A percentile compares a stretch with the other conserved stretches of the same genome.
Conservation (phyloP, 2,888 invertebrate species). For the Scrobipalpa costella region DNA sequence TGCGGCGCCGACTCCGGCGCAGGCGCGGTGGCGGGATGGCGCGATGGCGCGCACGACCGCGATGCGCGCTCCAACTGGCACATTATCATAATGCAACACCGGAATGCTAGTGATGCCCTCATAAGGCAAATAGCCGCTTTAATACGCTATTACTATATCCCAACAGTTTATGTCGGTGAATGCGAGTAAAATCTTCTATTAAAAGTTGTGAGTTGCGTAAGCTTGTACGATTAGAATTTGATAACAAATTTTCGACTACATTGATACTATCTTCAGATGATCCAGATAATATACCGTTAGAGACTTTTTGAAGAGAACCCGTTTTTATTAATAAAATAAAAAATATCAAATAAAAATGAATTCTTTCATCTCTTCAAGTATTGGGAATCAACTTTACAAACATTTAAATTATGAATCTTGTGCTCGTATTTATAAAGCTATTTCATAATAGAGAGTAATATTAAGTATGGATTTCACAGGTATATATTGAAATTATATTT, state of each 20-base stretch:
- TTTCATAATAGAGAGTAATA: too few species aligned
- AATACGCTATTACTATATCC: slow-evolving; percentile 47
- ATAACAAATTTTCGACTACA: not conserved
- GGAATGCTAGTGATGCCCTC: slow-evolving; percentile 69
- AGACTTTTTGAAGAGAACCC: too few species aligned
- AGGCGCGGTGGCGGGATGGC: slow-evolving; percentile 50
- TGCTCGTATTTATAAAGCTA: too few species aligned
- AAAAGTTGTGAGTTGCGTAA: not conserved
- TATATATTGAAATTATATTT: too few species aligned
- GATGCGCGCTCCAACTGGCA: slow-evolving; percentile 65
- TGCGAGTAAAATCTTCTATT: not conserved
- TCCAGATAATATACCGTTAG: too few species aligned
- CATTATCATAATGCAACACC: slow-evolving; percentile 76
- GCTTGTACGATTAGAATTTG: not conserved
- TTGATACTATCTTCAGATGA: not conserved
- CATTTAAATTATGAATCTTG: too few species aligned
- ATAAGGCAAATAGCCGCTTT: slow-evolving; percentile 55
- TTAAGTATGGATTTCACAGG: too few species aligned
- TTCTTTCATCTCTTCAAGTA: too few species aligned
- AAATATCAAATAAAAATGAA: too few species aligned
- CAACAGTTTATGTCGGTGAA: not conserved
- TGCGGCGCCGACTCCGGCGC: slow-evolving; percentile 43
- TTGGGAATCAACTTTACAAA: too few species aligned
- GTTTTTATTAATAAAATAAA: too few species aligned
- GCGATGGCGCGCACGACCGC: slow-evolving; percentile 47